Percentiles rank a stretch among this genome's conserved stretches.
Conservation (phyloP, 1,140 invertebrate species). For the Bombus affinis region DNA sequence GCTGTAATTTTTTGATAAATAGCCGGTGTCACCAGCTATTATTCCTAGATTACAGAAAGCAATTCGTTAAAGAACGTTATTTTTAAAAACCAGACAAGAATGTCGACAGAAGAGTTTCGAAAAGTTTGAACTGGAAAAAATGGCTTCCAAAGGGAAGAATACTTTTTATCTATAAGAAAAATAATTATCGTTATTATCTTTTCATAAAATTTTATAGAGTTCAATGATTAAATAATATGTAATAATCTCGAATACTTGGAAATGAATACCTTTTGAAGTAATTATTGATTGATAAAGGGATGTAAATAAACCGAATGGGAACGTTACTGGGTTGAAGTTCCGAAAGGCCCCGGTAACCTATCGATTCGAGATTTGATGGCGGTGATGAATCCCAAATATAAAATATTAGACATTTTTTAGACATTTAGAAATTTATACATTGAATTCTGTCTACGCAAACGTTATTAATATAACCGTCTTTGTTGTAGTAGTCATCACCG, state of each 20-base stretch:
- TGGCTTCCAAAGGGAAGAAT: neutral
- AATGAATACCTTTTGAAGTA: neutral
- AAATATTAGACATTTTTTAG: too few species aligned
- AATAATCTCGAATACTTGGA: neutral
- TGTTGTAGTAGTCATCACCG: too few species aligned
- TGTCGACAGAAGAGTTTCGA: neutral
- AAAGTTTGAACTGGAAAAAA: neutral
- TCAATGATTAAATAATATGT: neutral
- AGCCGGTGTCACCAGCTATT: neutral
- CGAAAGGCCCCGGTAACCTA: too few species aligned
- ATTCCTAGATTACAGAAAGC: neutral
- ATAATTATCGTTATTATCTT: too few species aligned
- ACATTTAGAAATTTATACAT: too few species aligned
- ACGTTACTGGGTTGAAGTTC: too few species aligned
- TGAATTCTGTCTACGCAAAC: too few species aligned
- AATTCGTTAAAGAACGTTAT: neutral
- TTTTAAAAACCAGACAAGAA: neutral
- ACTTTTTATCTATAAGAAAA: neutral
- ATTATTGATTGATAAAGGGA: neutral
- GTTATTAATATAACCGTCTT: too few species aligned
- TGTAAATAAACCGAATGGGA: too few species aligned
- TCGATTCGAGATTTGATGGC: too few species aligned
- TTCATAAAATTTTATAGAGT: too few species aligned
- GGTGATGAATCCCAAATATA: too few species aligned
- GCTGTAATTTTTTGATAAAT: neutral